Conservation (phyloP, 2,113 vertebrate genomes). For the Ceyx margarethae region DNA sequence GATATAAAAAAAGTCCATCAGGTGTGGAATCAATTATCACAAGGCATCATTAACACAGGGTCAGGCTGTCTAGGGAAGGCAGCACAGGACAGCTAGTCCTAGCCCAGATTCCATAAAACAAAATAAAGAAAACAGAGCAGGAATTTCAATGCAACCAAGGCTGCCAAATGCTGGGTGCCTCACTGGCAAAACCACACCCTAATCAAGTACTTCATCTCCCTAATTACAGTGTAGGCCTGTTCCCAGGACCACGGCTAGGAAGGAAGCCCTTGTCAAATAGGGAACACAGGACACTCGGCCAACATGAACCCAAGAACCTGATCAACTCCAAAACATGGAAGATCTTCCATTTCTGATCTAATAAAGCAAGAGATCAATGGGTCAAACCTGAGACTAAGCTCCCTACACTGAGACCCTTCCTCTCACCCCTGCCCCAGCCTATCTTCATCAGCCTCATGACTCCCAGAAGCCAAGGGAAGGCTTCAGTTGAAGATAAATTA, state of each 20-base stretch:
- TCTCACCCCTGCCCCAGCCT: neutral
- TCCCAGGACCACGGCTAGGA: constrained; percentile 44
- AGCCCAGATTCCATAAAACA: neutral
- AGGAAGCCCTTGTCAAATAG: constrained; percentile 1
- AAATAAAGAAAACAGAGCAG: constrained; percentile 17
- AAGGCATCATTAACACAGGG: constrained; percentile 12
- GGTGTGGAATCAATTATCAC: constrained; percentile 6
- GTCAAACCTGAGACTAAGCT: neutral
- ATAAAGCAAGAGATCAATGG: neutral
- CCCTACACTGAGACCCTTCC: neutral
- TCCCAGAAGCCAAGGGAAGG: neutral
- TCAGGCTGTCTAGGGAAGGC: neutral
- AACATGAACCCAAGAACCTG: neutral
- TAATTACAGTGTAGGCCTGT: constrained; percentile 52
- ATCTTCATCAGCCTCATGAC: neutral
- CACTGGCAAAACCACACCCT: constrained; percentile 51
- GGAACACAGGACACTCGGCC: neutral
- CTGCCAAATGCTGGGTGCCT: constrained; percentile 34
- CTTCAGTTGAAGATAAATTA: neutral
- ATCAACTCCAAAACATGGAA: neutral
- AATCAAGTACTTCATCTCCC: constrained; percentile 52
- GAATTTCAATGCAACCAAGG: neutral
- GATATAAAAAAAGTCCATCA: constrained; percentile 2
- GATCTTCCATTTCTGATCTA: neutral
- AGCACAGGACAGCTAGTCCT: neutral